Percentiles rank a stretch among this genome's conserved stretches.
These are phyloP conservation scores for Istiophorus platypterus DNA, from an alignment of 2,113 vertebrate species.

Conservation along the genomic window DNA sequence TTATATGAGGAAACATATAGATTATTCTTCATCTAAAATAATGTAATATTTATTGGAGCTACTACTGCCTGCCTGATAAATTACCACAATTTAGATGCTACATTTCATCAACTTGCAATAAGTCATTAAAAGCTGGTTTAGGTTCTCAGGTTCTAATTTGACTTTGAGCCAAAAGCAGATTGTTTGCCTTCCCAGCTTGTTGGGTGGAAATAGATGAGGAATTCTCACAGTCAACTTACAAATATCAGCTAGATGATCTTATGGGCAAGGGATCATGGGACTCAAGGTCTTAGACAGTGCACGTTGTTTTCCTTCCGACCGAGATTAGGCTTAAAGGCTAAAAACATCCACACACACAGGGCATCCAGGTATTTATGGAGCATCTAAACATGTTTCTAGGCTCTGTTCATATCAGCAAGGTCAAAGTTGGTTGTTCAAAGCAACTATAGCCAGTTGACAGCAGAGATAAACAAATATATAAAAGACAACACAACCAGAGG, in stretches of 20 bases:
- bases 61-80: constrained; percentile 20
- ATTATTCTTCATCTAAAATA: constrained; percentile 4
- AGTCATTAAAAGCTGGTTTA: constrained; percentile 19
- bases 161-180: constrained; percentile 30
- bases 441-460: not conserved
- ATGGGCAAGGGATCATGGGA: constrained; percentile 39
- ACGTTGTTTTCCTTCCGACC: constrained; percentile 13
- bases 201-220: constrained; percentile 23
- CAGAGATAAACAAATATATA: constrained; percentile 28
- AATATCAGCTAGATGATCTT: constrained; percentile 34
- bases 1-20: constrained; percentile 6
- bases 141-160: constrained; percentile 35
- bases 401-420: constrained; percentile 36
- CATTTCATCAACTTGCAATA: constrained; percentile 25
- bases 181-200: constrained; percentile 32
- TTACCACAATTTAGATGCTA: constrained; percentile 28
- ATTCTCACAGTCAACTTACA: constrained; percentile 25
- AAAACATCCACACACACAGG: constrained; percentile 21
- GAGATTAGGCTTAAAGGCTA: constrained; percentile 50
- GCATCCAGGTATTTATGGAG: constrained; percentile 45
- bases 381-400: constrained; percentile 26
- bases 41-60: constrained; percentile 9
- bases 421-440: constrained; percentile 15
- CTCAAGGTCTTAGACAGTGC: constrained; percentile 21
- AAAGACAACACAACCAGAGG: constrained; percentile 5